phyloP scores from a whole-genome alignment of 2,888 invertebrate species.

The Amblyteles armatorius region DNA sequence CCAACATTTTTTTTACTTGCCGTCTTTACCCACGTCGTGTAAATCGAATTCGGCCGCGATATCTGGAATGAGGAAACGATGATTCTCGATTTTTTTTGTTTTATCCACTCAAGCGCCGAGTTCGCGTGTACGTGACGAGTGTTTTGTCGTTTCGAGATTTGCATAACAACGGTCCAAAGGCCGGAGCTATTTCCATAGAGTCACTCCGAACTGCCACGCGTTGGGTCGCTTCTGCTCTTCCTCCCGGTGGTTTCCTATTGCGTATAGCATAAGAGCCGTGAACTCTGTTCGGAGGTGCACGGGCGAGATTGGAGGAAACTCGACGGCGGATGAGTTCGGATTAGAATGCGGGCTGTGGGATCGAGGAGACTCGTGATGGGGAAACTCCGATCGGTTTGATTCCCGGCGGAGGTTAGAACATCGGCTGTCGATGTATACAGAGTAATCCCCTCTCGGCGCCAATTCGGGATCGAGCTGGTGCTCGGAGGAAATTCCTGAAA shows the following conservation, averaged over 20 bases:
- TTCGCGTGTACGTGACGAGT: background rate
- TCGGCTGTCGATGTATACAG: constrained; percentile 54
- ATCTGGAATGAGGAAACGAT: background rate
- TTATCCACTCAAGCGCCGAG: background rate
- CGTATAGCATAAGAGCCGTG: constrained; percentile 17
- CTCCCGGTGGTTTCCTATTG: constrained; percentile 19
- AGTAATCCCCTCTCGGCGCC: constrained; percentile 20
- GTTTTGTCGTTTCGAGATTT: constrained; percentile 65
- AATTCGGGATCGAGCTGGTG: constrained; percentile 22
- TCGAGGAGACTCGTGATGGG: background rate
- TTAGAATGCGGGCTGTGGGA: constrained; percentile 22
- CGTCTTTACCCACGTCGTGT: background rate
- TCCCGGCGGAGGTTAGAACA: constrained; percentile 38
- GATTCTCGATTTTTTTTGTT: background rate
- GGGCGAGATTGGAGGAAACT: constrained; percentile 57
- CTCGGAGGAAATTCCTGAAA: constrained; percentile 33
- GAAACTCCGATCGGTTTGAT: constrained; percentile 50
- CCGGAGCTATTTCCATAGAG: constrained; percentile 72
- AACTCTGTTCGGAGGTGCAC: constrained; percentile 30
- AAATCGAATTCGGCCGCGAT: background rate
- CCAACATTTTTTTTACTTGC: background rate
- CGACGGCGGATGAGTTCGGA: constrained; percentile 28
- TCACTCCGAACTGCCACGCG: constrained; percentile 12
- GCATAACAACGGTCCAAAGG: constrained; percentile 73
- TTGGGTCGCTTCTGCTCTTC: constrained; percentile 43